phyloP scores from a whole-genome alignment of 2,113 vertebrate species.

The Oryzias curvinotus region DNA sequence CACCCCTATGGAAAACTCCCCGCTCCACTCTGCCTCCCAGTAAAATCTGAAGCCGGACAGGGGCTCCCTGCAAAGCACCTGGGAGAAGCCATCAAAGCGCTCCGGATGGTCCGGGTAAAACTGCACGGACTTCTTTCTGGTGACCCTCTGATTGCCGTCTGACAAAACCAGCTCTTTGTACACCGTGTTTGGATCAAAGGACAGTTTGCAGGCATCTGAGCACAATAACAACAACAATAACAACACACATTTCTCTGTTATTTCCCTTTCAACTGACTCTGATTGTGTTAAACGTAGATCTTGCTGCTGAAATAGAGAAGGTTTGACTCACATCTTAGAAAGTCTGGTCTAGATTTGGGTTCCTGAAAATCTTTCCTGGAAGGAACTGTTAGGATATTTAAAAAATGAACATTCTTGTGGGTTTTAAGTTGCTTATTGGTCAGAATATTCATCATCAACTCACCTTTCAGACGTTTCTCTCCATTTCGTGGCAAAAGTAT shows the following conservation, averaged over 20 bases:
- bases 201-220: constrained; percentile 72
- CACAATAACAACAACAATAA: constrained; percentile 1
- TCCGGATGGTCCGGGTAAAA: constrained; percentile 73
- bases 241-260: background rate
- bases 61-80: constrained; percentile 84
- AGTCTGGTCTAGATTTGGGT: constrained; percentile 74
- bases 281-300: background rate
- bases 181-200: constrained; percentile 76
- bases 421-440: background rate
- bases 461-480: constrained; percentile 73
- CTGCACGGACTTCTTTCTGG: constrained; percentile 56
- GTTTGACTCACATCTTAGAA: constrained; percentile 74
- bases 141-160: constrained; percentile 70
- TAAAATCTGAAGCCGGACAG: constrained; percentile 82
- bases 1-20: constrained; percentile 84
- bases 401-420: background rate
- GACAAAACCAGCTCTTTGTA: constrained; percentile 77
- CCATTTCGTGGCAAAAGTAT: constrained; percentile 74
- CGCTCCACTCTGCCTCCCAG: constrained; percentile 86
- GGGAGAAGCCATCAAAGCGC: constrained; percentile 86
- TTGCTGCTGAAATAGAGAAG: background rate
- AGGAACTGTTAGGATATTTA: constrained; percentile 50
- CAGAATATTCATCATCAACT: background rate
- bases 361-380: constrained; percentile 66
- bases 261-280: background rate